Evolutionary conservation across 2,113 vertebrate genomes (phyloP).

Genomic region (Rhombomys opimus): DNA sequence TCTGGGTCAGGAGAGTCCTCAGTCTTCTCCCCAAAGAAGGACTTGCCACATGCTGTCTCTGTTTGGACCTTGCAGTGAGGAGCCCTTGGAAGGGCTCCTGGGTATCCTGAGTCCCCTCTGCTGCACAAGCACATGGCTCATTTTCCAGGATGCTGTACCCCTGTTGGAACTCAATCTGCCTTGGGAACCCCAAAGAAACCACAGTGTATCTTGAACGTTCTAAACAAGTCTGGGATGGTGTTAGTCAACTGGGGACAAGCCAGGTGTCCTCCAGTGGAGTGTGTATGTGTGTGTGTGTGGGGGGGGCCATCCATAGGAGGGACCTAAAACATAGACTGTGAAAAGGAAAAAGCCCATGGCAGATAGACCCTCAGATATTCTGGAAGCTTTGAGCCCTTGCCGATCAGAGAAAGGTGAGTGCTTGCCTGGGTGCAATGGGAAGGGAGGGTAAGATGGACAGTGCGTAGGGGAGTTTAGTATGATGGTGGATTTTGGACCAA

Average conservation of each 20-base stretch:
- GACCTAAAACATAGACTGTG: accelerated
- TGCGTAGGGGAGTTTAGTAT: not conserved
- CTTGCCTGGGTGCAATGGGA: not conserved
- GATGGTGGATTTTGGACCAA: not conserved
- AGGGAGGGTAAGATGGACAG: not conserved
- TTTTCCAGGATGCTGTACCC: not conserved
- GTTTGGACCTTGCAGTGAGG: not conserved
- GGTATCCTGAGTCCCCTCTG: not conserved
- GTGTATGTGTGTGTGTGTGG: not conserved
- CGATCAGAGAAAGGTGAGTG: not conserved
- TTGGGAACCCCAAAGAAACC: not conserved
- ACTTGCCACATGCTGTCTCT: not conserved
- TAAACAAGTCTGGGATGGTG: not conserved
- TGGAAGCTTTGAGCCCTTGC: not conserved
- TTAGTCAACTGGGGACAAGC: not conserved
- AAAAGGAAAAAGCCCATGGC: accelerated
- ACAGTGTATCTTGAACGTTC: not conserved
- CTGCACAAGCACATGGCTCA: not conserved
- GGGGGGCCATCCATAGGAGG: too few species aligned
- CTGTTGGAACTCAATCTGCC: not conserved
- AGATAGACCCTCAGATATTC: accelerated
- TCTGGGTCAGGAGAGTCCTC: not conserved
- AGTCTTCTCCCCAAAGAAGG: not conserved
- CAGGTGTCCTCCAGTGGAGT: not conserved
- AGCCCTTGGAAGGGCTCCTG: too few species aligned